Percentiles rank a stretch among this genome's conserved stretches.
phyloP scores from a whole-genome alignment of 2,888 invertebrate species.

The Plusia festucae region DNA sequence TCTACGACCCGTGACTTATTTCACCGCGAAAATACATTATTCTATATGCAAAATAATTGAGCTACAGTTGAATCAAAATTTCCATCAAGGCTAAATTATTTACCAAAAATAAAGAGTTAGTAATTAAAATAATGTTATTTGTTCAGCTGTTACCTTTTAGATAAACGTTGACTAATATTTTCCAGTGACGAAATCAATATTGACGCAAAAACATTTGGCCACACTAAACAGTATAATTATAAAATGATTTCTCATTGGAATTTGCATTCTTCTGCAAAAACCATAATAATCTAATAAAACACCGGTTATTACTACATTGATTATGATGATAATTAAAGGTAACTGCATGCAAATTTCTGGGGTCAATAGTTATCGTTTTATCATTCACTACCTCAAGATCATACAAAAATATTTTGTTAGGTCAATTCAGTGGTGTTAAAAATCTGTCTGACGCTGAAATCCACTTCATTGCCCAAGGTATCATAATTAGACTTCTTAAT shows the following conservation, averaged over 20 bases:
- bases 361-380: background rate
- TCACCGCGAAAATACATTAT: background rate
- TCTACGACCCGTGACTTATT: no score
- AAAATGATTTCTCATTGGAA: background rate
- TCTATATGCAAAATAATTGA: background rate
- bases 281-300: background rate
- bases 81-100: constrained; percentile 18
- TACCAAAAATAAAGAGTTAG: constrained; percentile 11
- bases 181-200: background rate
- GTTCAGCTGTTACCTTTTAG: constrained; percentile 3
- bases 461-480: background rate
- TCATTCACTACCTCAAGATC: background rate
- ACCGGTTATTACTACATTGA: background rate
- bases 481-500: no score
- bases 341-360: background rate
- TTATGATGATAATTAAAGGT: background rate
- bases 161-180: background rate
- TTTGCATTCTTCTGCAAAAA: background rate
- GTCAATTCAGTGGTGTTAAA: background rate
- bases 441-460: background rate
- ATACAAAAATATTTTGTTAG: background rate
- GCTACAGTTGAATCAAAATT: background rate
- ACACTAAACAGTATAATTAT: background rate
- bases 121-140: constrained; percentile 19
- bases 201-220: background rate